Evolutionary conservation across 1,140 invertebrate genomes (phyloP).

Genomic region (Lepidostoma basale): DNA sequence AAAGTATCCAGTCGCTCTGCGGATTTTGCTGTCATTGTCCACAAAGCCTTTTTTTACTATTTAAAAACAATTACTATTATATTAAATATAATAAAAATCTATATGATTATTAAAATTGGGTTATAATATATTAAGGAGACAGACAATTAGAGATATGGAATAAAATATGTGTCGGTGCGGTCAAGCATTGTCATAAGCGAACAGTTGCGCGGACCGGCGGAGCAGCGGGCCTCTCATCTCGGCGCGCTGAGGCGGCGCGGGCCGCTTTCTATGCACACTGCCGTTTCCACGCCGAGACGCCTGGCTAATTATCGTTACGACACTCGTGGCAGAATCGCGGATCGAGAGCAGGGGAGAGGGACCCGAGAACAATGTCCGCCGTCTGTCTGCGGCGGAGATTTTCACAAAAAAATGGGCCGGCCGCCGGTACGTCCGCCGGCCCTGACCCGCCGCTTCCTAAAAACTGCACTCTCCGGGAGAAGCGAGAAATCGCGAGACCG

Average conservation of each 20-base stretch:
- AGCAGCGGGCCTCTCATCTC: constrained; percentile 4
- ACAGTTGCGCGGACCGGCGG: neutral
- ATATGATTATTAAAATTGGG: no score
- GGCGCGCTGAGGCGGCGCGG: constrained; percentile 23
- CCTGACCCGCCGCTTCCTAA: constrained; percentile 1
- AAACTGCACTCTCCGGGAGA: neutral
- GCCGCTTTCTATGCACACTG: constrained; percentile 41
- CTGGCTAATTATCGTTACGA: constrained; percentile 34
- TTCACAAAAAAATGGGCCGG: neutral
- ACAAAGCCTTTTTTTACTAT: no score
- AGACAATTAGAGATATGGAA: no score
- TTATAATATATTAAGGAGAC: no score
- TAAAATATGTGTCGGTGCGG: no score
- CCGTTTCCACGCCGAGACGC: constrained; percentile 34
- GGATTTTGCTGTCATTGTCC: no score
- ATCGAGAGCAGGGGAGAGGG: neutral
- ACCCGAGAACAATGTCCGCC: neutral
- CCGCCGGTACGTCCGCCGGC: neutral
- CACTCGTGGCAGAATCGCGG: constrained; percentile 24
- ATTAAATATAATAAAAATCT: no score
- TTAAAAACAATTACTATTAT: no score
- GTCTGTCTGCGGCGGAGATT: constrained; percentile 6
- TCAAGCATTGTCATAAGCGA: no score
- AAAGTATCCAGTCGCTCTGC: no score
- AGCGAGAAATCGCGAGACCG: no score